These are phyloP conservation scores for Nasua narica DNA, from an alignment of 2,797 vertebrate genomes.

Conservation along the genomic window DNA sequence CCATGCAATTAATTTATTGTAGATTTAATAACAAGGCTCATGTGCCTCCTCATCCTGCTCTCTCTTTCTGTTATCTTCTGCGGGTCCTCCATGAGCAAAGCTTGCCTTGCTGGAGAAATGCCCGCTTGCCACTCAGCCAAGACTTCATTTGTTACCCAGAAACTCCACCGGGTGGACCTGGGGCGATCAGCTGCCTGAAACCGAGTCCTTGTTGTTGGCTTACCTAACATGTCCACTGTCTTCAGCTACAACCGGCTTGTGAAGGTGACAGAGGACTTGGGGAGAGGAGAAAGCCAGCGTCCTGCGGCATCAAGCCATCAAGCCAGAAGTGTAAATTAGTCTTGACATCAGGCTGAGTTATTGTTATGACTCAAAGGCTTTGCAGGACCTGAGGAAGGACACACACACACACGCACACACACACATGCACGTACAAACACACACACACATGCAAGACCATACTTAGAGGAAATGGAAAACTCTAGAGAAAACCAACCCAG, in stretches of 20 bases:
- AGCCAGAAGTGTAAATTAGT: background rate
- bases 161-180: background rate
- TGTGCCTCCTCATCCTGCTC: background rate
- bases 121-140: background rate
- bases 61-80: background rate
- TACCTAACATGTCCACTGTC: background rate
- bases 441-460: background rate
- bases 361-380: slow-evolving; percentile 14
- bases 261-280: background rate
- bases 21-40: background rate
- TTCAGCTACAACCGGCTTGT: background rate
- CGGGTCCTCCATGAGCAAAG: background rate
- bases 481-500: background rate
- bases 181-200: background rate
- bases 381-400: slow-evolving; percentile 51
- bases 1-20: background rate
- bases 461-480: background rate
- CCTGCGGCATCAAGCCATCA: background rate
- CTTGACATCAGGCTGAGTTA: slow-evolving; percentile 59
- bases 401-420: background rate
- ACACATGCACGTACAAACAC: no score
- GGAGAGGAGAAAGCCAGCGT: background rate
- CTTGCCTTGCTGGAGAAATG: background rate
- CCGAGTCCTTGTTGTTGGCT: background rate
- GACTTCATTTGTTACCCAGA: background rate